Base-by-base conservation (phyloP, 2,888 invertebrate genomes). In the Luperina nickerlii region DNA sequence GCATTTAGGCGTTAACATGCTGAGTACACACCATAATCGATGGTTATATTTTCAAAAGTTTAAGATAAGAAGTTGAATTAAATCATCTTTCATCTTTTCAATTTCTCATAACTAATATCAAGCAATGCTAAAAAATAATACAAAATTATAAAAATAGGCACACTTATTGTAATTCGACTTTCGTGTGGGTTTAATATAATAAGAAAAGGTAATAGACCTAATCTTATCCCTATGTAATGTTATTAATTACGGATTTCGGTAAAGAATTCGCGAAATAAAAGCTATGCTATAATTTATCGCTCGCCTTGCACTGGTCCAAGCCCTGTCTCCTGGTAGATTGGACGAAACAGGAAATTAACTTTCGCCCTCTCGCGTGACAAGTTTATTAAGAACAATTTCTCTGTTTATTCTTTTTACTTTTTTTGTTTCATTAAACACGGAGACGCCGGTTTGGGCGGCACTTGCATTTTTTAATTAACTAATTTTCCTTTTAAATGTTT, bases 301-400 rank as follows among this genome's bases (percentile, higher is more conserved):
- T 76, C 81, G 86, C 79, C 88, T 82, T 66, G 1, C 62, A 78
- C 60, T 91, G 88, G 78, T 71, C 3, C 73, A 76, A 45, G n/a
- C 78, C 84, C 79, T 83, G 85, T 82, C 79, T 71, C 74, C 81
- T 90, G 87, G 89, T 90, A 92, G 92, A 92, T 92, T 93, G 95
- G 94, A 93, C 94, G 93, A 93, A 95, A 94, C 96, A 95, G 96
- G 96, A 96, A 96, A 96, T 96, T 96, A 96, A 95, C 95, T 95
- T 94, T 95, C 93, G 91, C 94, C 95, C 93, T 93, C 91, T 94
- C 93, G 94, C 95, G 96, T 95, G 96, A 96, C 96, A 96, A 95
- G 93, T 96, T 95, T 96, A 96, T 96, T 96, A 96, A 95, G 93
- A 95, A 94, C 93, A 94, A 89, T 90, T 94, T 94, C 92, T 91